Conservation (phyloP, 2,113 vertebrate species). For the Hepsetus odoe region DNA sequence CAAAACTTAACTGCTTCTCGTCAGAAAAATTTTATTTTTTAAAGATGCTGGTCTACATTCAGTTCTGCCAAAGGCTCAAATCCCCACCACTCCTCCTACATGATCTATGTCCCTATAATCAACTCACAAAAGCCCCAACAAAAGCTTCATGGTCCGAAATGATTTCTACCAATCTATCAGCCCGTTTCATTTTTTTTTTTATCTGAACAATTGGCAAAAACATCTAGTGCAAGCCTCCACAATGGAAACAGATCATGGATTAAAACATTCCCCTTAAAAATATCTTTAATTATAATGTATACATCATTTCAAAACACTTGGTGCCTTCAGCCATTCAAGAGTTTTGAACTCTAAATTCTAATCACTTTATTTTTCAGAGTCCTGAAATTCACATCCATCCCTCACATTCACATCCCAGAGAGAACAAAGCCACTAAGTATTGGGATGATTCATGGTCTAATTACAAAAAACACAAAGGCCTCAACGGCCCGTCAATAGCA, state of each 20-base stretch:
- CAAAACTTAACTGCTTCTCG: conserved; percentile 12
- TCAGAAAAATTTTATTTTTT: background rate
- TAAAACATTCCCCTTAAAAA: background rate
- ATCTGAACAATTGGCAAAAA: too few relatives aligned
- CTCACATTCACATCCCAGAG: background rate
- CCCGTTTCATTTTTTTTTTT: conserved; percentile 1
- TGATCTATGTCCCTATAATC: background rate
- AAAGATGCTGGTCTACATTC: background rate
- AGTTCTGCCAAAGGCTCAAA: conserved; percentile 2
- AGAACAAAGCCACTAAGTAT: background rate
- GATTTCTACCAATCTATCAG: conserved; percentile 13
- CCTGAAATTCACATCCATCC: conserved; percentile 19
- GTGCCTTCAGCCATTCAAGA: background rate
- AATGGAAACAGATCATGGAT: background rate
- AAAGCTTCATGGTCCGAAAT: background rate
- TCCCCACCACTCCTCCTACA: background rate
- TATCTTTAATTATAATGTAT: background rate
- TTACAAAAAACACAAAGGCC: conserved; percentile 27
- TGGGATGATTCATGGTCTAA: conserved; percentile 22
- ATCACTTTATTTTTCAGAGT: too few relatives aligned
- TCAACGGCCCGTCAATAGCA: conserved; percentile 25
- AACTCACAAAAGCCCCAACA: background rate
- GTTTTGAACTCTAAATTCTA: background rate
- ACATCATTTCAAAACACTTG: background rate
- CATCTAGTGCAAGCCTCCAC: background rate